Evolutionary conservation across 2,113 vertebrate species (phyloP).

Genomic region (Nothoprocta pentlandii): DNA sequence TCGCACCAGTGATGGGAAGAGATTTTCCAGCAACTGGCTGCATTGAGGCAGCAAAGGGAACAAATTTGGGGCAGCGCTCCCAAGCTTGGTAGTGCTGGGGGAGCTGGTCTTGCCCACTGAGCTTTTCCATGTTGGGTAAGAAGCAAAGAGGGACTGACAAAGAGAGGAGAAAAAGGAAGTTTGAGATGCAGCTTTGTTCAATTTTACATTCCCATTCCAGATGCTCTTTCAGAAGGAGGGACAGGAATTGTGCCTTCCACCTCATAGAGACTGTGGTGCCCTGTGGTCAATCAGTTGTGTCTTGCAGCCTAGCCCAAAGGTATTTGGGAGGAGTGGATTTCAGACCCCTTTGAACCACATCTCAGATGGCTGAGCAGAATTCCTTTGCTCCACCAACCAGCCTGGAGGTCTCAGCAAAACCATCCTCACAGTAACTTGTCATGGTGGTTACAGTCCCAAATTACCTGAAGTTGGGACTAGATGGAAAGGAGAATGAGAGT

Average conservation of each 20-base stretch:
- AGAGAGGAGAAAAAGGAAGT: not conserved
- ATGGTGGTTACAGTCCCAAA: not conserved
- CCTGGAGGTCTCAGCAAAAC: not conserved
- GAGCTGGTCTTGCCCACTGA: not conserved
- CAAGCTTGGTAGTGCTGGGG: not conserved
- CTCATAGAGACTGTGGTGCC: not conserved
- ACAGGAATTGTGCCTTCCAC: not conserved
- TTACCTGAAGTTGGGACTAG: not conserved
- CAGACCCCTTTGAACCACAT: not conserved
- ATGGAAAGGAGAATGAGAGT: not conserved
- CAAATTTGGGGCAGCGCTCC: not conserved
- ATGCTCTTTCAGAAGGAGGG: not conserved
- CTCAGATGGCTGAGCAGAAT: not conserved
- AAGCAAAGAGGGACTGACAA: not conserved
- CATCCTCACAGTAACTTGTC: not conserved
- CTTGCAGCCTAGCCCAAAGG: not conserved
- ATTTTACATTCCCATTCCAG: not conserved
- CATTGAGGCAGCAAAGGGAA: not conserved
- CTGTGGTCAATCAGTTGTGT: not conserved
- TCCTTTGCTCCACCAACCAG: too few species aligned
- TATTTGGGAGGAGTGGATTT: not conserved
- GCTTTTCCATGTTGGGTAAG: not conserved
- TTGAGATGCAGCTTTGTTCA: not conserved
- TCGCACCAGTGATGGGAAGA: not conserved
- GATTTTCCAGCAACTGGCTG: not conserved